Percentiles rank a stretch among this genome's conserved stretches.
Evolutionary conservation across 1,140 invertebrate species (phyloP).

Genomic region (Epicauta chinensis): DNA sequence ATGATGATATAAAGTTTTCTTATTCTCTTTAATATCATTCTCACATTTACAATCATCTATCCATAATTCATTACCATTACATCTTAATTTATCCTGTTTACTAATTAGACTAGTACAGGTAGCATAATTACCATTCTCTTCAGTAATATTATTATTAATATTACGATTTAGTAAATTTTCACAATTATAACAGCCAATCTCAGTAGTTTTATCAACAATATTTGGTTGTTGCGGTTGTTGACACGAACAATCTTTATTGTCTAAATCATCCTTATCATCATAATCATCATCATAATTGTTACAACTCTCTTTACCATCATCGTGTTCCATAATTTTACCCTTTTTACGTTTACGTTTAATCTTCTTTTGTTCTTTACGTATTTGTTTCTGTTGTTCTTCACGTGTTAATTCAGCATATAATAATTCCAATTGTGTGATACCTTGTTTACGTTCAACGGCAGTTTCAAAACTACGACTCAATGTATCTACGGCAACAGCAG

Average conservation of each 20-base stretch:
- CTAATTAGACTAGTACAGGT: constrained; percentile 15
- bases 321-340: constrained; percentile 33
- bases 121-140: constrained; percentile 19
- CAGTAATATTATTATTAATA: constrained; percentile 13
- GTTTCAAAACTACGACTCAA: constrained; percentile 84
- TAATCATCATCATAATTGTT: constrained; percentile 30
- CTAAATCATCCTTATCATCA: constrained; percentile 29
- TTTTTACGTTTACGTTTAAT: constrained; percentile 80
- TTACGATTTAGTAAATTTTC: constrained; percentile 18
- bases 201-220: neutral
- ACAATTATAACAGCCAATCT: constrained; percentile 24
- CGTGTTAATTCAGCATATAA: constrained; percentile 74
- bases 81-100: constrained; percentile 4
- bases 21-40: constrained; percentile 22
- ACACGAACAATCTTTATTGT: constrained; percentile 27
- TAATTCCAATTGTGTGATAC: constrained; percentile 78
- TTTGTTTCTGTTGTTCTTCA: constrained; percentile 76
- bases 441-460: constrained; percentile 81
- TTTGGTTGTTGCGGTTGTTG: constrained; percentile 19
- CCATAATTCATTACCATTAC: constrained; percentile 22
- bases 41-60: constrained; percentile 31
- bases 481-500: constrained; percentile 79
- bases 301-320: constrained; percentile 31
- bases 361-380: constrained; percentile 79
- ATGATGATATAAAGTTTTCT: constrained; percentile 14